Evolutionary conservation across 2,797 vertebrate genomes (phyloP).

Genomic region (Pseudomugil tenellus): DNA sequence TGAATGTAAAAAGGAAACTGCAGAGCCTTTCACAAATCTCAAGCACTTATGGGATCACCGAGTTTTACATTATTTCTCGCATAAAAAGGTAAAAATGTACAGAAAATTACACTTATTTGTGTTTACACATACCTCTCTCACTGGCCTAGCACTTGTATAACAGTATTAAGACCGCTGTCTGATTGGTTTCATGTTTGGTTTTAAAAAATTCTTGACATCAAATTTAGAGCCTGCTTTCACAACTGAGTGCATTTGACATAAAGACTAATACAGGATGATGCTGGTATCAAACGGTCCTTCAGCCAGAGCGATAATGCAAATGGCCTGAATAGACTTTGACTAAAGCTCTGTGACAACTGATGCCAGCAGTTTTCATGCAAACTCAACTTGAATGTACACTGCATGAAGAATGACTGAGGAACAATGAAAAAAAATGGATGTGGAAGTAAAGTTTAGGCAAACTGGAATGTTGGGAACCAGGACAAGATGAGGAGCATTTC

Average conservation of each 20-base stretch:
- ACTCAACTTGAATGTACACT: background rate
- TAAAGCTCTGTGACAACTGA: conserved; percentile 6
- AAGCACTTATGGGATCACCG: background rate
- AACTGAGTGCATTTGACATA: conserved; percentile 20
- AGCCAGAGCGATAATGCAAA: conserved; percentile 35
- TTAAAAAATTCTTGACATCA: background rate
- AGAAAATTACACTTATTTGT: background rate
- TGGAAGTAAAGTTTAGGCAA: conserved; percentile 12
- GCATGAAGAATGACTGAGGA: background rate
- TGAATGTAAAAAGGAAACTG: background rate
- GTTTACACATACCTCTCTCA: background rate
- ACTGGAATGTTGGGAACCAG: conserved; percentile 5
- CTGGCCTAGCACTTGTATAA: background rate
- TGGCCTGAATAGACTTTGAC: conserved; percentile 14
- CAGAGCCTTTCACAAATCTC: background rate
- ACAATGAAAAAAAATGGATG: background rate
- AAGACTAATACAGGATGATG: conserved; percentile 18
- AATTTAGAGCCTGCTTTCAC: conserved; percentile 9
- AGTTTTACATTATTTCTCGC: background rate
- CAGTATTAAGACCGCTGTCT: too few species aligned
- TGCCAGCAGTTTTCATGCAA: background rate
- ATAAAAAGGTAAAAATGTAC: background rate
- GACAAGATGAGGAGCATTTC: background rate
- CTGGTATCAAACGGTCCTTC: conserved; percentile 20
- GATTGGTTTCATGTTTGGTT: conserved; percentile 7